Evolutionary conservation across 2,888 invertebrate genomes (phyloP).

Genomic region (Rhodophaea formosa): DNA sequence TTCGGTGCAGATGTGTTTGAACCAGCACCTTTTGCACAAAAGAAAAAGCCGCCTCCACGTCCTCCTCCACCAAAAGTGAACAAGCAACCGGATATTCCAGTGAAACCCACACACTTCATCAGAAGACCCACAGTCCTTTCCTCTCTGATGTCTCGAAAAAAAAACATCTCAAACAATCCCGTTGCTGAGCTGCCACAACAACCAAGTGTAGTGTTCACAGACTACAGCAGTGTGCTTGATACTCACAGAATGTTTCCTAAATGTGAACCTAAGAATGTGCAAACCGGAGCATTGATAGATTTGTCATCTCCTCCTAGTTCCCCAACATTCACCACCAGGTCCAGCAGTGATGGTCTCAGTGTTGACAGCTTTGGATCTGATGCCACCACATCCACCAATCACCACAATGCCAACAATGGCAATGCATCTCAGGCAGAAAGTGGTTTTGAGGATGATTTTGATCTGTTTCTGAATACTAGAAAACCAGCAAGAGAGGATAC

Average conservation of each 20-base stretch:
- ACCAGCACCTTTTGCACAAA: conserved; percentile 69
- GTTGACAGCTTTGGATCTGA: conserved; percentile 89
- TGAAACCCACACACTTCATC: conserved; percentile 77
- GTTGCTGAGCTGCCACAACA: conserved; percentile 33
- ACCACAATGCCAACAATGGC: conserved; percentile 78
- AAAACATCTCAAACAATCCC: conserved; percentile 46
- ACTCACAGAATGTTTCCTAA: conserved; percentile 67
- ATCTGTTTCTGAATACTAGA: conserved; percentile 80
- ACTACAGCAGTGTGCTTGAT: conserved; percentile 57
- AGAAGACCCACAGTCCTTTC: conserved; percentile 73
- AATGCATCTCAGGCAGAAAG: conserved; percentile 88
- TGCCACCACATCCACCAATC: conserved; percentile 81
- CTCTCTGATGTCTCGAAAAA: conserved; percentile 65
- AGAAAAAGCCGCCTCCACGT: conserved; percentile 86
- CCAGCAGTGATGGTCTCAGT: conserved; percentile 87
- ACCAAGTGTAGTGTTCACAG: conserved; percentile 42
- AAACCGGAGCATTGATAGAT: conserved; percentile 84
- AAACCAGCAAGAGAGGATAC: conserved; percentile 65
- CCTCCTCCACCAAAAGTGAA: conserved; percentile 85
- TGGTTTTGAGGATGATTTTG: conserved; percentile 92
- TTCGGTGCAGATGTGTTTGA: conserved; percentile 76
- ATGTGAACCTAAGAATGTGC: conserved; percentile 70
- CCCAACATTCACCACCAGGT: conserved; percentile 87
- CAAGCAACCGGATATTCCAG: conserved; percentile 64
- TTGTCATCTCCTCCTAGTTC: conserved; percentile 87